Evolutionary conservation across 2,888 invertebrate genomes (phyloP).

Genomic region (Calameuta idolon): DNA sequence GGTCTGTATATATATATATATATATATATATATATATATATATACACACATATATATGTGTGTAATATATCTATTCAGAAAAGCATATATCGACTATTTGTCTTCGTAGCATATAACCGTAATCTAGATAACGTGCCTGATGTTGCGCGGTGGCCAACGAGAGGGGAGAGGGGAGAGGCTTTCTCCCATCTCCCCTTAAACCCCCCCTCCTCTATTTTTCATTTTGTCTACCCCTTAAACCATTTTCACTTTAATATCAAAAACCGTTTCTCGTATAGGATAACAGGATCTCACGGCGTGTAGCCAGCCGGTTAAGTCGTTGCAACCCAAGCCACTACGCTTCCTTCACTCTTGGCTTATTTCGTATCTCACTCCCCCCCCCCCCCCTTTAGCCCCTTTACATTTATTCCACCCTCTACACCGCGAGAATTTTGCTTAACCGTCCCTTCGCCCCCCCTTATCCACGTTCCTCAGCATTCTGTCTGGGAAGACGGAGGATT

Average conservation of each 20-base stretch:
- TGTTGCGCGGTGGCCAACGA: too few species aligned
- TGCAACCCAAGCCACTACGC: constrained; percentile 62
- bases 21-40: neutral
- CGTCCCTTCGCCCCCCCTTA: neutral
- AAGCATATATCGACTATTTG: neutral
- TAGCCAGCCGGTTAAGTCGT: constrained; percentile 62
- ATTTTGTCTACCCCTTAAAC: neutral
- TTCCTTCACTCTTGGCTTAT: constrained; percentile 21
- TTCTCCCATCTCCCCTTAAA: neutral
- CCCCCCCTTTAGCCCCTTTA: constrained; percentile 1
- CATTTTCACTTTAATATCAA: constrained; percentile 8
- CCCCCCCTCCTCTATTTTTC: neutral
- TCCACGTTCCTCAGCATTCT: neutral
- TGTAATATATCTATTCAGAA: neutral
- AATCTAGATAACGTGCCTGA: neutral
- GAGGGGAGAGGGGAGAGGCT: too few species aligned
- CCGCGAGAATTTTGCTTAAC: constrained; percentile 27
- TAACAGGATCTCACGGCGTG: constrained; percentile 55
- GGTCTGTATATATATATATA: neutral
- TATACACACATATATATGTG: neutral
- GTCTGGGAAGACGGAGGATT: neutral
- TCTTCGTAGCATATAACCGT: neutral
- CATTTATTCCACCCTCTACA: constrained; percentile 17
- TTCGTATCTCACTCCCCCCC: constrained; percentile 13
- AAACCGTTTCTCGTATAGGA: constrained; percentile 31